phyloP scores from a whole-genome alignment of 2,888 invertebrate genomes.

The Caenorhabditis japonica region DNA sequence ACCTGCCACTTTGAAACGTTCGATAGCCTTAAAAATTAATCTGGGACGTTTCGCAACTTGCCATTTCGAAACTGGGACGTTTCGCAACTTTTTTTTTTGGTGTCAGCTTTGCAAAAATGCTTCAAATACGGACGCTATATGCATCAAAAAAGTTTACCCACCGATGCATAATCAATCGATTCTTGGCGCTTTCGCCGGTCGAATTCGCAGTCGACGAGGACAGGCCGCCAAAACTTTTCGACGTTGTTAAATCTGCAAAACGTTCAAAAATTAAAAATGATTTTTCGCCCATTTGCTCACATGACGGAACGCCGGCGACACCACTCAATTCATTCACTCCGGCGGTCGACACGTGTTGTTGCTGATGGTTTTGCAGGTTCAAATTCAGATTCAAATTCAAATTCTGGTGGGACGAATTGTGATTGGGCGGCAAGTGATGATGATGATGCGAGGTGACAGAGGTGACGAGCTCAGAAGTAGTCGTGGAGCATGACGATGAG shows the following conservation, averaged over 20 bases:
- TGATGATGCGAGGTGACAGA: background rate
- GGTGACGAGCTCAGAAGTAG: slow-evolving; percentile 51
- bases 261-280: background rate
- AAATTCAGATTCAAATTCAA: background rate
- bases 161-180: slow-evolving; percentile 68
- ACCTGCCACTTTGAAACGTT: too few relatives aligned
- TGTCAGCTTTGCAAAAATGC: too few relatives aligned
- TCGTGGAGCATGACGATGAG: slow-evolving; percentile 60
- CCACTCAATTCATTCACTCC: slow-evolving; percentile 40
- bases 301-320: slow-evolving; percentile 25
- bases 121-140: too few relatives aligned
- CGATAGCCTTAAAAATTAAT: too few relatives aligned
- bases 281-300: slow-evolving; percentile 10
- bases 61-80: too few relatives aligned
- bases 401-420: slow-evolving; percentile 6
- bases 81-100: too few relatives aligned
- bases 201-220: slow-evolving; percentile 38
- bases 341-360: too few relatives aligned
- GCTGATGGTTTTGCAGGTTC: slow-evolving; percentile 24
- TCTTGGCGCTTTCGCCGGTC: slow-evolving; percentile 53
- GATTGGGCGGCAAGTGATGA: background rate
- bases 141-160: slow-evolving; percentile 23
- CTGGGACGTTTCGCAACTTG: too few relatives aligned
- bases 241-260: slow-evolving; percentile 39
- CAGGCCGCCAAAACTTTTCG: slow-evolving; percentile 50